Percentiles rank a stretch among this genome's conserved stretches.
Conservation (phyloP, 1,140 invertebrate genomes). For the Heterodera schachtii region DNA sequence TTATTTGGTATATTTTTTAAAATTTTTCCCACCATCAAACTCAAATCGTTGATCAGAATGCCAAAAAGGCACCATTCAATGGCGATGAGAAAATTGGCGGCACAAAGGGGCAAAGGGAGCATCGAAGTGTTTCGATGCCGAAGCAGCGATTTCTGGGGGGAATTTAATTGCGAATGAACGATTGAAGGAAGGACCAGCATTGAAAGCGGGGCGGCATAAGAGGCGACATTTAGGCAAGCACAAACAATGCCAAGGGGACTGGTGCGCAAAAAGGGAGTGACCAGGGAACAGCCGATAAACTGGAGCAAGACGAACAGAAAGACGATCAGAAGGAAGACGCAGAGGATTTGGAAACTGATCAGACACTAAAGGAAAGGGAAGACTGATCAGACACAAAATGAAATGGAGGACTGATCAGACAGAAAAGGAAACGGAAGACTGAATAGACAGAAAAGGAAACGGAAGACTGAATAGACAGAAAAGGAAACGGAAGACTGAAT, state of each 20-base stretch:
- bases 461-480: too few species aligned
- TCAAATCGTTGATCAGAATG: neutral
- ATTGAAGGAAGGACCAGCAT: neutral
- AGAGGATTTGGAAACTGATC: neutral
- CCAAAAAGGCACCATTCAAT: conserved; percentile 1
- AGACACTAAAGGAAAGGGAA: neutral
- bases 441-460: too few species aligned
- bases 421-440: too few species aligned
- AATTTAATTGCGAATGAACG: neutral
- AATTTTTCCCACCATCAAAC: neutral
- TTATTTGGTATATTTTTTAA: neutral
- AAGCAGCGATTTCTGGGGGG: neutral
- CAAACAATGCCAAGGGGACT: neutral
- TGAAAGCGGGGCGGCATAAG: neutral
- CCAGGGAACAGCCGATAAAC: neutral
- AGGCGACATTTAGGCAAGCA: neutral
- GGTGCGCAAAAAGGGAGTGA: conserved; percentile 5
- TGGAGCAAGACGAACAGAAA: neutral
- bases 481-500: too few species aligned
- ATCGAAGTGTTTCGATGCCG: neutral
- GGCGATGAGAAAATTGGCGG: neutral
- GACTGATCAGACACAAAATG: neutral
- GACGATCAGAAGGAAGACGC: neutral
- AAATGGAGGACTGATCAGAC: too few species aligned
- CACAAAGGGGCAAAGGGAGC: neutral